Percentiles rank a stretch among this genome's conserved stretches.
Evolutionary conservation across 2,797 vertebrate genomes (phyloP).

Genomic region (Picus viridis): DNA sequence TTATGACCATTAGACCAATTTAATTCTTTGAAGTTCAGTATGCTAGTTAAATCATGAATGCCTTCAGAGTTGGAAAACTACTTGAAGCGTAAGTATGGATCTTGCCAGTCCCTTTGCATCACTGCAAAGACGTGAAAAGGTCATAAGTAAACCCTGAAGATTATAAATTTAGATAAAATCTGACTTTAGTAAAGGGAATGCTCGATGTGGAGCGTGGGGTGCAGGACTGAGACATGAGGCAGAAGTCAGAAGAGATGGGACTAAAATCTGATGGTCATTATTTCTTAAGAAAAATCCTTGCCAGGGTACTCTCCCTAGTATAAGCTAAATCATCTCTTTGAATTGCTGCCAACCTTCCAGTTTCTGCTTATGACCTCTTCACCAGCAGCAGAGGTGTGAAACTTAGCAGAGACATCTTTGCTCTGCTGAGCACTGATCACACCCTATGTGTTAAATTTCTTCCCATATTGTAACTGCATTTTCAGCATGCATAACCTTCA

Average conservation of each 20-base stretch:
- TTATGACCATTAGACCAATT: neutral
- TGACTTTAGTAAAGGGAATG: neutral
- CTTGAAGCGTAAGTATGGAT: neutral
- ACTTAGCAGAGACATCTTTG: neutral
- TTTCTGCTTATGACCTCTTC: neutral
- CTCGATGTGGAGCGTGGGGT: neutral
- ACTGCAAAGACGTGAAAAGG: neutral
- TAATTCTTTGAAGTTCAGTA: neutral
- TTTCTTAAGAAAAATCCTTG: neutral
- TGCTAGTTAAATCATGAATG: neutral
- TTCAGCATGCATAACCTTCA: neutral
- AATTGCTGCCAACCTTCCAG: neutral
- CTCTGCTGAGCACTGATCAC: neutral
- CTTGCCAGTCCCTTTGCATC: neutral
- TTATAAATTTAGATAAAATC: neutral
- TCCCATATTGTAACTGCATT: neutral
- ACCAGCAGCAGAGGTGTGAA: neutral
- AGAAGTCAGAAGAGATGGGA: neutral
- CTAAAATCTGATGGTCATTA: neutral
- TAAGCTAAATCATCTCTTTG: neutral
- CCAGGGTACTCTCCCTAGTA: fast-evolving
- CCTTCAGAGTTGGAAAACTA: neutral
- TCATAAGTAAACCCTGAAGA: neutral
- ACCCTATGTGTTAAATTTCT: neutral
- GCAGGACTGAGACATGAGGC: neutral